phyloP scores from a whole-genome alignment of 2,888 invertebrate species.

The Escarpia spicata region DNA sequence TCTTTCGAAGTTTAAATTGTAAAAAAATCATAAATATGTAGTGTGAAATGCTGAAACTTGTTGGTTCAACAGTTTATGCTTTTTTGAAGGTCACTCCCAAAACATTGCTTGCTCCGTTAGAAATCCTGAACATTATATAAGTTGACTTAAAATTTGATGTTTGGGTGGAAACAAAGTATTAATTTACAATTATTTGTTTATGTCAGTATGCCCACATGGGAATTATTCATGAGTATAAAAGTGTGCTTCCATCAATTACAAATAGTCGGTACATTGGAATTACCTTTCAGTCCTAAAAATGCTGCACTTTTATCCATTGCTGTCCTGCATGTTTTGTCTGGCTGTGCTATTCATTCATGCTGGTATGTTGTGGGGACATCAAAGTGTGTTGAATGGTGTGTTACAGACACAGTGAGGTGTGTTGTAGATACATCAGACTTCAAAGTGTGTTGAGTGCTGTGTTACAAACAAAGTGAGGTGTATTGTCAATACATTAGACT shows the following conservation, averaged over 20 bases:
- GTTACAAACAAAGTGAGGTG: slow-evolving; percentile 54
- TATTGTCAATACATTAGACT: not conserved
- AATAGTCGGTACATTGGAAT: no score
- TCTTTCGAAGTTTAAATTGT: no score
- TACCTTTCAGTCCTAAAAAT: no score
- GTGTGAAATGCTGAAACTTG: not conserved
- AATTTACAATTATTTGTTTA: not conserved
- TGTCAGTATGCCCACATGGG: no score
- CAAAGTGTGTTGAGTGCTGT: not conserved
- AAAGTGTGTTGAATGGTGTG: not conserved
- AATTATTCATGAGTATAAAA: not conserved
- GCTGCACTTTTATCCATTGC: no score
- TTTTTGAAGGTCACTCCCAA: not conserved
- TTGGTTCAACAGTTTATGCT: not conserved
- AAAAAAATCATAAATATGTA: not conserved
- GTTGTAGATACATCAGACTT: not conserved
- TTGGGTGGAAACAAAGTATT: not conserved
- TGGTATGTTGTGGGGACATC: not conserved
- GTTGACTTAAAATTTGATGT: no score
- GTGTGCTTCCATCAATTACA: not conserved
- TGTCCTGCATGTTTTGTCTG: no score
- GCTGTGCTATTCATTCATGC: no score
- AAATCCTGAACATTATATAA: no score
- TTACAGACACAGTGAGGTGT: not conserved
- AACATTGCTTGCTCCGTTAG: not conserved